Conservation (phyloP, 1,140 invertebrate genomes). For the Protaetia brevitarsis region DNA sequence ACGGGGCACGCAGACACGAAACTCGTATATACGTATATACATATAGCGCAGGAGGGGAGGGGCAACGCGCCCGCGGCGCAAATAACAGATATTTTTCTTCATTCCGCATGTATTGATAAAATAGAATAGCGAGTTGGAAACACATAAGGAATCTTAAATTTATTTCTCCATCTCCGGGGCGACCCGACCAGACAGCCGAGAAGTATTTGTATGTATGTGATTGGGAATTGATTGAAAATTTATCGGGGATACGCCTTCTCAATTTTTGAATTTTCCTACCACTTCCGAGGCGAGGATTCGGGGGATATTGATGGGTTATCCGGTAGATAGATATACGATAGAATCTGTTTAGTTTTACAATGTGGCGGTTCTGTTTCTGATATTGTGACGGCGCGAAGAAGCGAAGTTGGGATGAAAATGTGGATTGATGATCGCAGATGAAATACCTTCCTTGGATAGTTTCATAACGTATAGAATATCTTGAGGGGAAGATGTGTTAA, state of each 20-base stretch:
- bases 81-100: constrained; percentile 22
- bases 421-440: too few relatives aligned
- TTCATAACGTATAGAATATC: too few relatives aligned
- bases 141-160: constrained; percentile 20
- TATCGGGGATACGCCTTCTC: neutral
- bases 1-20: too few relatives aligned
- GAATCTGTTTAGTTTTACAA: too few relatives aligned
- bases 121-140: neutral
- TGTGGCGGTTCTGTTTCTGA: too few relatives aligned
- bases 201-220: constrained; percentile 16
- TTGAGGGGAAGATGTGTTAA: too few relatives aligned
- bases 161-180: constrained; percentile 1
- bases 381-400: too few relatives aligned
- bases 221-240: constrained; percentile 16
- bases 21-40: neutral
- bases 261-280: constrained; percentile 8
- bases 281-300: neutral
- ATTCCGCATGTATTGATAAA: constrained; percentile 10
- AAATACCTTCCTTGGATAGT: too few relatives aligned
- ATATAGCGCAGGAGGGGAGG: neutral
- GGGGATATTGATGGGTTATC: neutral
- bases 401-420: too few relatives aligned
- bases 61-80: constrained; percentile 2
- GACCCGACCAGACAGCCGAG: neutral
- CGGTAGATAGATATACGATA: too few relatives aligned